Percentiles rank a stretch among this genome's conserved stretches.
These are phyloP conservation scores for Dysidea cf. avara DNA, from an alignment of 37 sponge, comb jelly and placozoan species.

Conservation along the genomic window DNA sequence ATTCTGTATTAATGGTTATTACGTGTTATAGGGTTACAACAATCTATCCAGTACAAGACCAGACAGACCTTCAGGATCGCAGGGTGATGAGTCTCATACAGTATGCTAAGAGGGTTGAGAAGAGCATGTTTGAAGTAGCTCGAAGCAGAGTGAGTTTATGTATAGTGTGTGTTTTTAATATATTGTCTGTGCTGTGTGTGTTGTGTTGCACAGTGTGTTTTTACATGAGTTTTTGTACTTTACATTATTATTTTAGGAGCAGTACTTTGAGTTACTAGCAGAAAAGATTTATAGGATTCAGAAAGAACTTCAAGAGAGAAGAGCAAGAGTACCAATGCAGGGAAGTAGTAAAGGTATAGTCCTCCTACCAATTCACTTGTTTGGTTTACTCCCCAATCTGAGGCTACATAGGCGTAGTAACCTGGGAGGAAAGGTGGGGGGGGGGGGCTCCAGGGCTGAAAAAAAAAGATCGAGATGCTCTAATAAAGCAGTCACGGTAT, in stretches of 20 bases:
- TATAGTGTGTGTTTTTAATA: too few species aligned
- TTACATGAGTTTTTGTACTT: neutral
- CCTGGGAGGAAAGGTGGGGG: too few species aligned
- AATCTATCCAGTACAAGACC: slow-evolving; percentile 83
- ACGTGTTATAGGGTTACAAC: slow-evolving; percentile 65
- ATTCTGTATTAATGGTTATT: too few species aligned
- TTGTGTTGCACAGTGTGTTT: neutral
- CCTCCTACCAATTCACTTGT: too few species aligned
- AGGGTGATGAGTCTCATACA: slow-evolving; percentile 75
- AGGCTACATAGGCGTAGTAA: too few species aligned
- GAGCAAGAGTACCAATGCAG: slow-evolving; percentile 15
- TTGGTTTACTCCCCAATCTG: too few species aligned
- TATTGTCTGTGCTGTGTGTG: too few species aligned
- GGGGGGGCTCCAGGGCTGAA: too few species aligned
- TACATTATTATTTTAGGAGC: slow-evolving; percentile 45
- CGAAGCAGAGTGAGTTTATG: slow-evolving; percentile 1
- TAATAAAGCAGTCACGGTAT: too few species aligned
- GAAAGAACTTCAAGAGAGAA: slow-evolving; percentile 88
- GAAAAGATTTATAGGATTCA: slow-evolving; percentile 89
- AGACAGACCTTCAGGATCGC: slow-evolving; percentile 61
- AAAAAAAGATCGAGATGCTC: too few species aligned
- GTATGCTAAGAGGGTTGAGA: slow-evolving; percentile 85
- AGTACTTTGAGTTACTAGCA: slow-evolving; percentile 88
- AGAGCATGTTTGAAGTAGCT: slow-evolving; percentile 53
- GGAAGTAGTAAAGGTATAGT: too few species aligned